A percentile compares a stretch with the other conserved stretches of the same genome.
Conservation (phyloP, 2,797 vertebrate genomes). For the Nyctibius grandis region DNA sequence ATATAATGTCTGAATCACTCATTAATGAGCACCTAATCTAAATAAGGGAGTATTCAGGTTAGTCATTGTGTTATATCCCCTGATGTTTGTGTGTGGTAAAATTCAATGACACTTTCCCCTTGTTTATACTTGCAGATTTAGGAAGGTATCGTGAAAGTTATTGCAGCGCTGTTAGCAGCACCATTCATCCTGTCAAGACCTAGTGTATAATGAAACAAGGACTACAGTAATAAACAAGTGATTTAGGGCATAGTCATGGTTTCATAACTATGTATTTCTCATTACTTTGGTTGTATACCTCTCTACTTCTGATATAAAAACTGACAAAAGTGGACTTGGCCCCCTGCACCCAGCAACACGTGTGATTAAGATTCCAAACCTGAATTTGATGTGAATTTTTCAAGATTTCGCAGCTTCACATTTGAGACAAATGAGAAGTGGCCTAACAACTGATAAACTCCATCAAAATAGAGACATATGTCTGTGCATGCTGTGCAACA, state of each 20-base stretch:
- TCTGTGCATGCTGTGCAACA: background rate
- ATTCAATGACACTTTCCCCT: background rate
- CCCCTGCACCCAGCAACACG: background rate
- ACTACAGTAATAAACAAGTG: background rate
- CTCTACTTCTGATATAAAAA: background rate
- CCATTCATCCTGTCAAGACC: background rate
- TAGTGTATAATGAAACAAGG: background rate
- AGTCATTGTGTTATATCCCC: background rate
- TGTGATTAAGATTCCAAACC: background rate
- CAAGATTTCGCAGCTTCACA: background rate
- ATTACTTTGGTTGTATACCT: background rate
- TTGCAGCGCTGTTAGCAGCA: background rate
- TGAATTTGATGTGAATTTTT: background rate
- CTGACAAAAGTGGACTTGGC: background rate
- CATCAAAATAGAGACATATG: background rate
- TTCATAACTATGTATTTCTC: background rate
- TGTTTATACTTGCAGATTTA: background rate
- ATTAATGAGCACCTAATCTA: background rate
- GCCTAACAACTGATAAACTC: background rate
- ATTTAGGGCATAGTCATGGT: background rate
- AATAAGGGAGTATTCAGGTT: background rate
- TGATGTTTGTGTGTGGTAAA: background rate
- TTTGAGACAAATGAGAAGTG: background rate
- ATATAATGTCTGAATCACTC: background rate
- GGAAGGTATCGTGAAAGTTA: background rate